These are phyloP conservation scores for Hypomecis punctinalis DNA, from an alignment of 2,888 invertebrate species.

Conservation along the genomic window DNA sequence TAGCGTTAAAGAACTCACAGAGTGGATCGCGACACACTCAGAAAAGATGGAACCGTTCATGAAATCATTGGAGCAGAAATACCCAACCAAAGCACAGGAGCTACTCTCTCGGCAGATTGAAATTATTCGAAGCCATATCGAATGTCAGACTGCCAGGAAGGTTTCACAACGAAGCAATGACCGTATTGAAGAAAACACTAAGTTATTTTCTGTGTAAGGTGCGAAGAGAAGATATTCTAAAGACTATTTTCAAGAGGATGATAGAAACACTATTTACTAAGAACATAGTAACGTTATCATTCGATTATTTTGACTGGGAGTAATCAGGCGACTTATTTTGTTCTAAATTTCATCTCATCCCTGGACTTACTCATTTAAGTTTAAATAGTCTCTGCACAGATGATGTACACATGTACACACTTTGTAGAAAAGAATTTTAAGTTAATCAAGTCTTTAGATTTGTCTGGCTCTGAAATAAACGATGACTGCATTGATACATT, in stretches of 20 bases:
- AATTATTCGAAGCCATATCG: no score
- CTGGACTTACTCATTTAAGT: not conserved
- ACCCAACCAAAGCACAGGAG: no score
- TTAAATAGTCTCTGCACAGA: not conserved
- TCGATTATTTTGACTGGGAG: not conserved
- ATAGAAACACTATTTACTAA: slow-evolving; percentile 1
- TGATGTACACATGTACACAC: not conserved
- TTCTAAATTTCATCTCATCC: not conserved
- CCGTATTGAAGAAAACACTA: no score
- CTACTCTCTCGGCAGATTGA: no score
- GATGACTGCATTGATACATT: not conserved
- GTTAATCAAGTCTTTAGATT: not conserved
- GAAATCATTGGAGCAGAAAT: no score
- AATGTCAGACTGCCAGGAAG: no score
- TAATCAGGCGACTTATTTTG: not conserved
- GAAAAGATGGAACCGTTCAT: no score
- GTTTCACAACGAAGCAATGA: no score
- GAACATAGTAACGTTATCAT: not conserved
- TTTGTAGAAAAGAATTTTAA: not conserved
- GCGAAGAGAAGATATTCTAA: no score
- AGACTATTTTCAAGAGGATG: not conserved
- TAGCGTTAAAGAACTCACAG: no score
- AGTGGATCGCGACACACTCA: no score
- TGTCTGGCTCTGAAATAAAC: not conserved
- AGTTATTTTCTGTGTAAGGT: no score